Conservation (phyloP, 1,140 invertebrate genomes). For the Trichonephila inaurata region DNA sequence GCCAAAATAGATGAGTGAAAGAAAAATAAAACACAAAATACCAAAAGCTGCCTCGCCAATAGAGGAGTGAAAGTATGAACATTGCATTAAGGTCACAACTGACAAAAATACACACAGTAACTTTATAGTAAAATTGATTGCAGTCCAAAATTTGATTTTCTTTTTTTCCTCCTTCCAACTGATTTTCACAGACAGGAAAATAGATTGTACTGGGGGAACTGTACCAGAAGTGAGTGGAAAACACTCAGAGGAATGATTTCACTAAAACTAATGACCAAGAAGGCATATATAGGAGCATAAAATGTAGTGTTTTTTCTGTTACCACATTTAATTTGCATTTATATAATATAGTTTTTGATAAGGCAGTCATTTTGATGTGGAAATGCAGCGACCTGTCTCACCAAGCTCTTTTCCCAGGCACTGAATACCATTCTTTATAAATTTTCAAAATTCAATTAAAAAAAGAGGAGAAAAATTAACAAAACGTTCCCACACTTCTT, state of each 20-base stretch:
- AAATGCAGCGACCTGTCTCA: constrained; percentile 11
- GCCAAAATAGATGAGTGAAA: constrained; percentile 9
- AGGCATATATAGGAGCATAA: constrained; percentile 40
- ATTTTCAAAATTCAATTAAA: not conserved
- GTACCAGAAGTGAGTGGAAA: not conserved
- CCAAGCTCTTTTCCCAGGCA: constrained; percentile 27
- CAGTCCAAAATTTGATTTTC: not conserved
- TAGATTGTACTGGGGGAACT: not conserved
- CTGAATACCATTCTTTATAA: not conserved
- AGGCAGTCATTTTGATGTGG: constrained; percentile 22
- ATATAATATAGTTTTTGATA: constrained; percentile 16
- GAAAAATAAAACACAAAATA: not conserved
- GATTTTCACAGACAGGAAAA: not conserved
- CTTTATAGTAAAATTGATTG: not conserved
- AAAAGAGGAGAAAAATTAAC: not conserved
- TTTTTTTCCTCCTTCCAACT: not conserved
- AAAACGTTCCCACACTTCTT: not conserved
- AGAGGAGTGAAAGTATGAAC: not conserved
- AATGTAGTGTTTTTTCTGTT: not conserved
- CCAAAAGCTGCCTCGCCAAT: not conserved
- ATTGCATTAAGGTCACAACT: not conserved
- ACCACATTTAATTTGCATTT: not conserved
- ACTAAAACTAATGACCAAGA: constrained; percentile 3
- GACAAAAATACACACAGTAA: not conserved
- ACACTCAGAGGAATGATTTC: constrained; percentile 41